Percentiles rank a stretch among this genome's conserved stretches.
Evolutionary conservation across 1,140 invertebrate genomes (phyloP).

Genomic region (Babylonia areolata): DNA sequence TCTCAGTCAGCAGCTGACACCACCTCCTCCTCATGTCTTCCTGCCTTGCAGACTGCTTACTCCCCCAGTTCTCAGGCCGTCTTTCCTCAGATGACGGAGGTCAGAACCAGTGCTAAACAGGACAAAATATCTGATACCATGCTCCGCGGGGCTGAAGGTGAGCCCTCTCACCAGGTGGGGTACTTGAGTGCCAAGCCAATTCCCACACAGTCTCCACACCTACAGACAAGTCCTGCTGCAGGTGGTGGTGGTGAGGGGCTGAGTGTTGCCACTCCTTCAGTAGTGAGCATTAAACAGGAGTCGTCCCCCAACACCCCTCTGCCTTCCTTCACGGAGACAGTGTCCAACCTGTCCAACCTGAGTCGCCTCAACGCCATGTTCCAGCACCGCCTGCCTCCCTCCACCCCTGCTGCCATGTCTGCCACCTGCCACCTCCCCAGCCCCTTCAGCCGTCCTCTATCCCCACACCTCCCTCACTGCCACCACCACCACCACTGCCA

Average conservation of each 20-base stretch:
- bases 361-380: conserved; percentile 32
- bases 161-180: background rate
- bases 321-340: conserved; percentile 33
- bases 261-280: too few species aligned
- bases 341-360: conserved; percentile 30
- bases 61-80: background rate
- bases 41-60: background rate
- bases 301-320: conserved; percentile 16
- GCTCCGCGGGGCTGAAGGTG: background rate
- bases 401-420: background rate
- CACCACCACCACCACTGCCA: background rate
- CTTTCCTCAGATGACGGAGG: background rate
- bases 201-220: background rate
- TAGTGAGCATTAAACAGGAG: conserved; percentile 13
- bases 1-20: background rate
- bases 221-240: background rate
- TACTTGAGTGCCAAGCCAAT: background rate
- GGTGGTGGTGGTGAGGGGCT: background rate
- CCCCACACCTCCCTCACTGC: background rate
- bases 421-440: too few species aligned
- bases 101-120: background rate
- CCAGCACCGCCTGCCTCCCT: conserved; percentile 20
- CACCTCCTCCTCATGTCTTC: background rate
- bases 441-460: background rate
- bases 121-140: background rate